These are phyloP conservation scores for Orthosia gracilis DNA, from an alignment of 2,888 invertebrate genomes.

Conservation along the genomic window DNA sequence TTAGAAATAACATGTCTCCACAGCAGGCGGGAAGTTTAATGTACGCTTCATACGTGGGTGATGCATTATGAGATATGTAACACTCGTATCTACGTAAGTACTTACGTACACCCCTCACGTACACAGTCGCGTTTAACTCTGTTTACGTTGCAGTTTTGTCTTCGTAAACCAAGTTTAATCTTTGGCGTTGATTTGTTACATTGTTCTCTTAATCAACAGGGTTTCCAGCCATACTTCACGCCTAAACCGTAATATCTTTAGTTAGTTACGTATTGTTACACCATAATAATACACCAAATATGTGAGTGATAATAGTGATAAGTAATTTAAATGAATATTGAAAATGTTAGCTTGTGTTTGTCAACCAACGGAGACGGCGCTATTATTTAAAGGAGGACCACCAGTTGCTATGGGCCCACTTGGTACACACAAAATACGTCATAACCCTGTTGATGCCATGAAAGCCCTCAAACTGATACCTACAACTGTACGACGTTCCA, in stretches of 20 bases:
- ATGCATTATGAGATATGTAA: constrained; percentile 46
- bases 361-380: constrained; percentile 92
- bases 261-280: constrained; percentile 40
- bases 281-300: constrained; percentile 73
- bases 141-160: constrained; percentile 26
- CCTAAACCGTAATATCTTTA: constrained; percentile 1
- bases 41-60: constrained; percentile 40
- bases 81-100: constrained; percentile 30
- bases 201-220: constrained; percentile 26
- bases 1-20: constrained; percentile 47
- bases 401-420: constrained; percentile 91
- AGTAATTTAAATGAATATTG: constrained; percentile 77
- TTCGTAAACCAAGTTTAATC: constrained; percentile 19
- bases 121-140: constrained; percentile 15
- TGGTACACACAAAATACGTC: constrained; percentile 86
- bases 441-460: constrained; percentile 79
- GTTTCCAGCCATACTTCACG: constrained; percentile 74
- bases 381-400: constrained; percentile 89
- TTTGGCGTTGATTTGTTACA: constrained; percentile 16
- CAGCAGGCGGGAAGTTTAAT: constrained; percentile 57
- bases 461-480: constrained; percentile 82
- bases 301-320: constrained; percentile 83
- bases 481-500: constrained; percentile 77
- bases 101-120: constrained; percentile 34
- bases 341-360: constrained; percentile 93